Conservation (phyloP, 2,888 invertebrate genomes). For the Drosophila picticornis region DNA sequence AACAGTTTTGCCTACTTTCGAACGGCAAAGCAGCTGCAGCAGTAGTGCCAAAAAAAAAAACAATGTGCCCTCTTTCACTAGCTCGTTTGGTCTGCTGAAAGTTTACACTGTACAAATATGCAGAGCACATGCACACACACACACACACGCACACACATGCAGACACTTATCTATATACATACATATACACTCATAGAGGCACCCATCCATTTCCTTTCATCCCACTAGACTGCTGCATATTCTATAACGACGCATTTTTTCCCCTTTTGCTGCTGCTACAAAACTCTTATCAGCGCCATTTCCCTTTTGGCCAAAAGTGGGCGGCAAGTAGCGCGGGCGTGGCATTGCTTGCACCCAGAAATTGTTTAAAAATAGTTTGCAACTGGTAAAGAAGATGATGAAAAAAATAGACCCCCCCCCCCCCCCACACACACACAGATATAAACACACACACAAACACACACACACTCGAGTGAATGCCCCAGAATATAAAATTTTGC, state of each 20-base stretch:
- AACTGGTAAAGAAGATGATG: constrained; percentile 61
- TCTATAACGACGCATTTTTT: constrained; percentile 64
- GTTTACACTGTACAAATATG: constrained; percentile 66
- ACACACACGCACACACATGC: constrained; percentile 10
- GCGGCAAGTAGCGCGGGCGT: constrained; percentile 28
- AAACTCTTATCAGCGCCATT: constrained; percentile 70
- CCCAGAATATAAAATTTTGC: constrained; percentile 64
- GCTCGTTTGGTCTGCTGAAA: constrained; percentile 31
- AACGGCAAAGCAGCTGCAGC: constrained; percentile 18
- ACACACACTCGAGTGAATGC: constrained; percentile 35
- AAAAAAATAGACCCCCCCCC: constrained; percentile 38
- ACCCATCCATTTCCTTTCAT: constrained; percentile 45
- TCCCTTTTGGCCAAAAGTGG: constrained; percentile 64
- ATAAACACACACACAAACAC: constrained; percentile 16
- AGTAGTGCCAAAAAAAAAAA: constrained; percentile 37
- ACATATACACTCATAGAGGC: constrained; percentile 26
- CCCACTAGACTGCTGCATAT: constrained; percentile 54
- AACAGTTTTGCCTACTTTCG: constrained; percentile 68
- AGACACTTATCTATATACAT: constrained; percentile 1
- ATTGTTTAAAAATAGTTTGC: constrained; percentile 71
- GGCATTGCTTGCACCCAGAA: constrained; percentile 57
- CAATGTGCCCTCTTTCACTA: constrained; percentile 41
- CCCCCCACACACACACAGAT: too few relatives aligned
- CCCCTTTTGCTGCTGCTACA: constrained; percentile 55
- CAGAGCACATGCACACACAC: constrained; percentile 34